phyloP scores from a whole-genome alignment of 2,113 vertebrate genomes.

The Plecotus auritus region DNA sequence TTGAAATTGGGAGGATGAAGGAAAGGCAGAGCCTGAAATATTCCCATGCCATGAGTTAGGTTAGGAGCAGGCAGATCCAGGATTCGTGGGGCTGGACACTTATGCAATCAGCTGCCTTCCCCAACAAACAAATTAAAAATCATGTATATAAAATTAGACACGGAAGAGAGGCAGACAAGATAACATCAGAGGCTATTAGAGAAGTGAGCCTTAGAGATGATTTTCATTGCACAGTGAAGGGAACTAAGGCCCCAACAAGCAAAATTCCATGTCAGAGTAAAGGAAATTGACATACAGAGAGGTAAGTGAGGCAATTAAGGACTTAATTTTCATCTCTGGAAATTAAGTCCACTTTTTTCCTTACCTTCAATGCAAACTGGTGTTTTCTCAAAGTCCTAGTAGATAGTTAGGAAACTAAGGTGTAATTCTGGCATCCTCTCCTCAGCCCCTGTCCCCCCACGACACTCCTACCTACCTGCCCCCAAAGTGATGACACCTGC shows the following conservation, averaged over 20 bases:
- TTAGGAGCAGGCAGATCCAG: not conserved
- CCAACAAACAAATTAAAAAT: not conserved
- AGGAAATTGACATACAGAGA: not conserved
- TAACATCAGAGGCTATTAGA: not conserved
- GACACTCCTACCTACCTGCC: not conserved
- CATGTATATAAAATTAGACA: not conserved
- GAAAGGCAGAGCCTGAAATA: not conserved
- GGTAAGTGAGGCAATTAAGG: not conserved
- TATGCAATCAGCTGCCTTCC: too few species aligned
- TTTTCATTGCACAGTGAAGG: not conserved
- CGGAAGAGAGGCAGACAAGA: not conserved
- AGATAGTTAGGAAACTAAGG: not conserved
- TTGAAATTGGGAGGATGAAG: not conserved
- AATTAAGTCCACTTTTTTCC: not conserved
- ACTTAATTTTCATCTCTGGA: not conserved
- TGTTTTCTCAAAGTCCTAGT: not conserved
- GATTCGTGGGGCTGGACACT: not conserved
- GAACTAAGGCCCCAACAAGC: not conserved
- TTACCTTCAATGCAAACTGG: not conserved
- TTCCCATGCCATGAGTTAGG: not conserved
- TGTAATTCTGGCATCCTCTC: not conserved
- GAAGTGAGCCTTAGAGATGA: not conserved
- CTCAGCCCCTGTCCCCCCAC: too few species aligned
- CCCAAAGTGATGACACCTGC: not conserved
- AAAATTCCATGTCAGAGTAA: not conserved